Base-by-base conservation (phyloP, 2,888 invertebrate species). In the Panopea generosa region DNA sequence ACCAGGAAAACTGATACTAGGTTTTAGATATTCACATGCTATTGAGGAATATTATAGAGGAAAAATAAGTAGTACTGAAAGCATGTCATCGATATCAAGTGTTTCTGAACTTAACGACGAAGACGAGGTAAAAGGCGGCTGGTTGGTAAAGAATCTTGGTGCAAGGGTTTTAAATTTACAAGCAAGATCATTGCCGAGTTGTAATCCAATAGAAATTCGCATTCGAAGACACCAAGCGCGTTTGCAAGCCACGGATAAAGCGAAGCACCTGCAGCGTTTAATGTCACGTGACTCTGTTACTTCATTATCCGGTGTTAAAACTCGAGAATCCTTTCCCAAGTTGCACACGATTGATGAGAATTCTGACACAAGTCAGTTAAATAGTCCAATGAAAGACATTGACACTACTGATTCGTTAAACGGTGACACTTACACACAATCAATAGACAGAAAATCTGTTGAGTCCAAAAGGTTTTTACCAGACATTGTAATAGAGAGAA, bases 21-120 rank as follows among this genome's bases (percentile, higher is more conserved):
- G 75, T 22, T 79, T 79, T 50, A 49, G 72, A 20, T 79, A 79
- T 61, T 79, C 79, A 1, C 67, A 68, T 55, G 79, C 79, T 14
- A 55, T 79, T 11, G 71, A 72, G 27, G 71, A 79, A 24, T 79
- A 65, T 43, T 79, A 68, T 53, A 68, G 65, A 38, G 50, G 38
- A 9, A 53, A 68, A 26, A 45, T 74, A 50, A 61, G 33, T 29
- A 49, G 53, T 26, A 56, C 26, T 27, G 56, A 55, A 14, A 65
- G 60, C 29, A 26, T 62, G 4, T 1, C 60, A 1, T 38, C 67
- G 1, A 11, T 57, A 14, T 27, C 20, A n/a, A 43, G 47, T 40
- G 38, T 49, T 9, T 27, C 50, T 20, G 29, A 29, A n/a, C 40
- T n/a, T 18, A 27, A n/a, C 11, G 53, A 49, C 2, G 66, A 56